Percentiles rank a stretch among this genome's conserved stretches.
These are phyloP conservation scores for Potamilus streckersoni DNA, from an alignment of 1,140 invertebrate genomes.

Conservation along the genomic window DNA sequence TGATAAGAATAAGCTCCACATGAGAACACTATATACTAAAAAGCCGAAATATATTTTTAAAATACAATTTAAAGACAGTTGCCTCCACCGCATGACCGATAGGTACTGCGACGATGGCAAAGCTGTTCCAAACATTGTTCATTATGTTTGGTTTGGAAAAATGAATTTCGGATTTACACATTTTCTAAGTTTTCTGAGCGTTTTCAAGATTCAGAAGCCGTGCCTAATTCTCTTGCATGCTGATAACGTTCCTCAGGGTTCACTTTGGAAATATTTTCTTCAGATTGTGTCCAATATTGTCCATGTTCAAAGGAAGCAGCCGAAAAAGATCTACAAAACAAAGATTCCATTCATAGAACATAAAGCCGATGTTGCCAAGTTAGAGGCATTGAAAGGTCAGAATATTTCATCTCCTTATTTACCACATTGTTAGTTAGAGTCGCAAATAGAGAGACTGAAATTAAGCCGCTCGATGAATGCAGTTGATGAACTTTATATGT, in stretches of 20 bases:
- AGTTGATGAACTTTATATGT: neutral
- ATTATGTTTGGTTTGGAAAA: constrained; percentile 34
- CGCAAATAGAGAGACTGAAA: neutral
- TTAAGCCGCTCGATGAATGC: neutral
- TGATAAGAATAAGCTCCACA: constrained; percentile 22
- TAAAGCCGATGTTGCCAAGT: constrained; percentile 40
- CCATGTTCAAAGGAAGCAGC: constrained; percentile 34
- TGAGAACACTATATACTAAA: constrained; percentile 13
- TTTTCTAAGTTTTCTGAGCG: constrained; percentile 29
- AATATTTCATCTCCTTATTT: too few species aligned
- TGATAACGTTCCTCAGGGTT: constrained; percentile 31
- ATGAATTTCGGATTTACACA: constrained; percentile 25
- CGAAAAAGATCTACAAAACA: constrained; percentile 31
- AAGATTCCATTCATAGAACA: constrained; percentile 39
- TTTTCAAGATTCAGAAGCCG: constrained; percentile 29
- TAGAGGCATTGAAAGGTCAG: constrained; percentile 39
- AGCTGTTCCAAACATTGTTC: constrained; percentile 29
- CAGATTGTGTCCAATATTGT: constrained; percentile 30
- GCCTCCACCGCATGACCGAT: constrained; percentile 17
- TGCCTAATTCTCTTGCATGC: constrained; percentile 43
- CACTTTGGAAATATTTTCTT: constrained; percentile 33
- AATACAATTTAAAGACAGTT: constrained; percentile 10
- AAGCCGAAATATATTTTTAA: constrained; percentile 25
- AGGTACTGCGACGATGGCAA: constrained; percentile 21
- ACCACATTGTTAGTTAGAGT: too few species aligned